Evolutionary conservation across 2,113 vertebrate genomes (phyloP).

Genomic region (Chiloscyllium plagiosum): DNA sequence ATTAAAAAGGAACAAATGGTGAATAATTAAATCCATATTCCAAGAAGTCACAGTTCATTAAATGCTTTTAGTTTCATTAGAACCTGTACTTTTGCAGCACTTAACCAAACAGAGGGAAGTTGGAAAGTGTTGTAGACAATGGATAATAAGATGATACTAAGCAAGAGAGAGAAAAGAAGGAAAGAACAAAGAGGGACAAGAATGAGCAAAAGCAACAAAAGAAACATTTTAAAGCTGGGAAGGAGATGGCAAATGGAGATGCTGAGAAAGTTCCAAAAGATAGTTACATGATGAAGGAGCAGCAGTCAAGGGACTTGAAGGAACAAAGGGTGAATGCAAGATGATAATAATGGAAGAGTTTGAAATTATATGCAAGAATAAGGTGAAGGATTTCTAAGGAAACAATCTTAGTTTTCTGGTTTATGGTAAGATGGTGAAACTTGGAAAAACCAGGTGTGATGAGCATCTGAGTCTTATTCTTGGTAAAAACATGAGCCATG

Average conservation of each 20-base stretch:
- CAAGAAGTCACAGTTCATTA: neutral
- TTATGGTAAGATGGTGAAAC: neutral
- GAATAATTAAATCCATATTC: neutral
- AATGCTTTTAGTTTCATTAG: neutral
- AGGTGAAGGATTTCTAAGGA: neutral
- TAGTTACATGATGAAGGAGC: neutral
- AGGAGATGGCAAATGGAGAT: neutral
- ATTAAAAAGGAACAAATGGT: neutral
- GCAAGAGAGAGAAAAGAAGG: too few species aligned
- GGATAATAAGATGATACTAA: neutral
- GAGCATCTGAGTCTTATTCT: neutral
- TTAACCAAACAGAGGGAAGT: neutral
- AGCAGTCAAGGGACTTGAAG: neutral
- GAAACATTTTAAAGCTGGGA: neutral
- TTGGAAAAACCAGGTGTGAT: neutral
- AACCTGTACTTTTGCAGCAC: neutral
- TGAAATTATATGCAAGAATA: neutral
- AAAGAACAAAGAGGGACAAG: neutral
- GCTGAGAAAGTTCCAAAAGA: neutral
- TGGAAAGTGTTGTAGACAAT: neutral
- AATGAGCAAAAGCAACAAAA: neutral
- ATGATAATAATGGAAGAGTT: neutral
- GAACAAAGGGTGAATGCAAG: neutral
- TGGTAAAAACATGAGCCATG: neutral
- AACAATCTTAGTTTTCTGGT: neutral